Conservation (phyloP, 2,888 invertebrate species). For the Drosophila quinaria region DNA sequence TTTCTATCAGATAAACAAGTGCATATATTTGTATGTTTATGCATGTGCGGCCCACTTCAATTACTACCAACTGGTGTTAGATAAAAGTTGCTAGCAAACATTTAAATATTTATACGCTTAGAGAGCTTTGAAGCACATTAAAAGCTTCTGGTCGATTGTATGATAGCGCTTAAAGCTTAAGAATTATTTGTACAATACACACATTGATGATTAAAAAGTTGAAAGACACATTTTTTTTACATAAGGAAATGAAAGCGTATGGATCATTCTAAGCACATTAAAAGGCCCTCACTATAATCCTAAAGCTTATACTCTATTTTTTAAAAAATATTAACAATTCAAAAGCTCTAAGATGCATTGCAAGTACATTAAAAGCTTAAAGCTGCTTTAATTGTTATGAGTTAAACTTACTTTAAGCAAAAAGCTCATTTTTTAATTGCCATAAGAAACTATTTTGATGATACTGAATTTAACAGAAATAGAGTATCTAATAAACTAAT, state of each 20-base stretch:
- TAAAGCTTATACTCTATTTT: neutral
- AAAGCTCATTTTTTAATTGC: neutral
- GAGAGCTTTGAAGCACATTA: constrained; percentile 12
- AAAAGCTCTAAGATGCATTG: neutral
- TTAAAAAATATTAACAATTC: too few relatives aligned
- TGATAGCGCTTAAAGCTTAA: neutral
- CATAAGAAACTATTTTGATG: neutral
- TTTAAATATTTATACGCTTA: constrained; percentile 22
- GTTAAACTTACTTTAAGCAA: neutral
- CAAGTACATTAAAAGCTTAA: neutral
- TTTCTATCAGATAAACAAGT: constrained; percentile 32
- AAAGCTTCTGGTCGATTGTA: constrained; percentile 2
- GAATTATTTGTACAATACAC: neutral
- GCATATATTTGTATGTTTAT: constrained; percentile 23
- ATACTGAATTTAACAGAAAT: neutral
- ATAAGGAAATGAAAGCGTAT: neutral
- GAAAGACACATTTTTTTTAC: neutral
- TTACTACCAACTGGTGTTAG: constrained; percentile 56
- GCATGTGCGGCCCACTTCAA: constrained; percentile 58
- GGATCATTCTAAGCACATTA: neutral
- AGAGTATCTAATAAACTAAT: neutral
- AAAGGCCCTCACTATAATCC: neutral
- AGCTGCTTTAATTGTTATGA: neutral
- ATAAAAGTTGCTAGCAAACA: constrained; percentile 10
- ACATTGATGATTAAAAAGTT: neutral